phyloP scores from a whole-genome alignment of 2,797 vertebrate genomes.

The Eptatretus atami region DNA sequence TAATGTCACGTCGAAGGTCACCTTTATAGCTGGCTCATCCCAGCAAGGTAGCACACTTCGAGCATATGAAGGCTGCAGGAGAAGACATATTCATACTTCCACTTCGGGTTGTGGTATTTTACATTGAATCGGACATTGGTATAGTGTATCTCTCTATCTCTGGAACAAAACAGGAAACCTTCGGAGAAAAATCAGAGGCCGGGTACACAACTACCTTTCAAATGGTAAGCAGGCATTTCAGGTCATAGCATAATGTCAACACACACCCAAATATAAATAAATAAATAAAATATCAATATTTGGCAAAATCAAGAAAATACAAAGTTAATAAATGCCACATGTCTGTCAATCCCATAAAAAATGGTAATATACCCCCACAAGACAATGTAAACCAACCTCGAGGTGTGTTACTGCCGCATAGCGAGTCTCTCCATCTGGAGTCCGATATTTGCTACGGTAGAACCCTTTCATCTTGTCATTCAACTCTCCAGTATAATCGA shows the following conservation, averaged over 20 bases:
- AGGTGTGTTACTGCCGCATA: constrained; percentile 93
- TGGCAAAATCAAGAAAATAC: no score
- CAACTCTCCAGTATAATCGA: constrained; percentile 84
- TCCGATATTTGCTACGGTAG: constrained; percentile 77
- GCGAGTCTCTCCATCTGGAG: constrained; percentile 38
- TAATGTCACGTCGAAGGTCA: constrained; percentile 76
- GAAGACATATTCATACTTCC: constrained; percentile 9
- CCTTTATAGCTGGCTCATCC: constrained; percentile 95
- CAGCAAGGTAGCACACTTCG: constrained; percentile 92
- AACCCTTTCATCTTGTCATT: constrained; percentile 99
- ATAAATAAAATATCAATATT: no score
- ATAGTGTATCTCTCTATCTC: no score
- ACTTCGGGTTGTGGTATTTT: background rate
- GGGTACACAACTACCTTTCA: background rate
- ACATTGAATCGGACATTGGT: no score
- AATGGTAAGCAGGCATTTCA: background rate
- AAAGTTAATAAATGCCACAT: no score
- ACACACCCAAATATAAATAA: background rate
- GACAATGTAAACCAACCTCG: constrained; percentile 24
- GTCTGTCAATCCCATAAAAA: no score
- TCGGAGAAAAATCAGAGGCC: no score
- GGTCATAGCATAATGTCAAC: background rate
- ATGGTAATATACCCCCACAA: no score
- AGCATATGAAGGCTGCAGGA: constrained; percentile 57
- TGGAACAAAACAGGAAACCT: no score